These are phyloP conservation scores for Xanthorhoe spadicearia DNA, from an alignment of 2,888 invertebrate genomes.

Conservation along the genomic window DNA sequence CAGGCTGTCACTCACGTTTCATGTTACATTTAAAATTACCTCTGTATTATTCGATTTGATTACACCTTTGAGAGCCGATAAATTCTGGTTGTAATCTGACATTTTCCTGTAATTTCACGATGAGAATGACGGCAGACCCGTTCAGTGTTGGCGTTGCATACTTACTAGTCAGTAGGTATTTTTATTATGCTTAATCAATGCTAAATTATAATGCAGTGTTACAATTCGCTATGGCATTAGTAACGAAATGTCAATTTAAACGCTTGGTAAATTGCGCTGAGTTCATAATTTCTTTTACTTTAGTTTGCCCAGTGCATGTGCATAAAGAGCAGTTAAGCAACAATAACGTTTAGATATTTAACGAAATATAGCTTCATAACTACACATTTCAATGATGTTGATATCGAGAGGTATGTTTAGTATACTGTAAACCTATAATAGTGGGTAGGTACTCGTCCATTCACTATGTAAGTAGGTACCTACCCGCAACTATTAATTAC, in stretches of 20 bases:
- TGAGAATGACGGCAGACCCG: not conserved
- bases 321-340: constrained; percentile 18
- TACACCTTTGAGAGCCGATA: not conserved
- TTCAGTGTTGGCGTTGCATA: not conserved
- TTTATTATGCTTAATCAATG: constrained; percentile 3
- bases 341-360: not conserved
- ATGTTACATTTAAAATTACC: not conserved
- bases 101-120: not conserved
- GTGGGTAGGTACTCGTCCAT: constrained; percentile 1
- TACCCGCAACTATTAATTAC: constrained; percentile 23
- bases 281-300: constrained; percentile 26
- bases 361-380: not conserved
- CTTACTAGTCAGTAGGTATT: constrained; percentile 1
- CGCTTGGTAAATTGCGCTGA: constrained; percentile 26
- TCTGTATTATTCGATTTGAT: not conserved
- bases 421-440: constrained; percentile 1
- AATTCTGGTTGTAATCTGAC: not conserved
- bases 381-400: not conserved
- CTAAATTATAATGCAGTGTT: constrained; percentile 12
- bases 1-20: constrained; percentile 20
- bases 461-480: not conserved
- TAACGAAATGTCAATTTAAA: constrained; percentile 34
- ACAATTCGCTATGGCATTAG: constrained; percentile 37
- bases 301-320: constrained; percentile 29
- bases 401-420: constrained; percentile 12